Conservation (phyloP, 2,797 vertebrate genomes). For the Fundulus diaphanus region DNA sequence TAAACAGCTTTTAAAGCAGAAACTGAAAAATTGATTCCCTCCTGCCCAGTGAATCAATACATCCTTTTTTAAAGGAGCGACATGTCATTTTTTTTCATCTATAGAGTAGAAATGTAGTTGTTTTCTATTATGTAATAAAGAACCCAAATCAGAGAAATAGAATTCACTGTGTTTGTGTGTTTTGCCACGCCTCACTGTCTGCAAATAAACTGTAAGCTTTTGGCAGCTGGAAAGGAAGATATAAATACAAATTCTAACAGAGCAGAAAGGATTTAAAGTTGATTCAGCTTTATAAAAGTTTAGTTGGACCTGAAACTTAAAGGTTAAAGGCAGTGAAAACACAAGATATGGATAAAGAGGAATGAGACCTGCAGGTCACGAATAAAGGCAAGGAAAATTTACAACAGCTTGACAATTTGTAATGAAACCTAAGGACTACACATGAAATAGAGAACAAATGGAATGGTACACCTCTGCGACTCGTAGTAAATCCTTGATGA, state of each 20-base stretch:
- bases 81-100: constrained; percentile 1
- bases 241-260: background rate
- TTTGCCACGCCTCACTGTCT: background rate
- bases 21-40: constrained; percentile 4
- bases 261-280: background rate
- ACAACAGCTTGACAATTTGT: background rate
- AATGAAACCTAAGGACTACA: background rate
- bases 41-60: constrained; percentile 11
- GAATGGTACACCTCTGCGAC: background rate
- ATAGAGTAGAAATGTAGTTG: constrained; percentile 21
- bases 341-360: background rate
- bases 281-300: background rate
- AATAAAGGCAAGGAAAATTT: background rate
- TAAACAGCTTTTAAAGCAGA: constrained; percentile 5
- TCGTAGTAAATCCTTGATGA: background rate
- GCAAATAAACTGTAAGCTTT: background rate
- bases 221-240: background rate
- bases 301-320: background rate
- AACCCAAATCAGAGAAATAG: background rate
- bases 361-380: background rate
- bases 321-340: background rate
- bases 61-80: constrained; percentile 2
- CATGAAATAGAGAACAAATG: too few species aligned
- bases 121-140: constrained; percentile 48
- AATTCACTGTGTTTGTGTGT: background rate